A percentile compares a stretch with the other conserved stretches of the same genome.
phyloP scores from a whole-genome alignment of 2,113 vertebrate species.

The Craseonycteris thonglongyai region DNA sequence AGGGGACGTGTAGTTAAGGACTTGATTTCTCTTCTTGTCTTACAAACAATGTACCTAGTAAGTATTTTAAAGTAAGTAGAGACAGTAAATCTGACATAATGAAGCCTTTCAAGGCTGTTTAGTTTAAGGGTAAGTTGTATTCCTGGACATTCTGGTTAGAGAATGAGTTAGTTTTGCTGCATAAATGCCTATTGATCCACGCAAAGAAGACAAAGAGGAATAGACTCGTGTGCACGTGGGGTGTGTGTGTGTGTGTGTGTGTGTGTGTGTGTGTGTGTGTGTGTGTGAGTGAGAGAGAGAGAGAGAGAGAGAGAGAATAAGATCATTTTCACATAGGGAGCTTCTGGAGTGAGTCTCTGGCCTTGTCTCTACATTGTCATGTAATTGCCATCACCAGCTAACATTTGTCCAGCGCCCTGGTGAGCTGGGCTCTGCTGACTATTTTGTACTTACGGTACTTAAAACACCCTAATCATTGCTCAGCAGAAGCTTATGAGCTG shows the following conservation, averaged over 20 bases:
- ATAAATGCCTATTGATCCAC: constrained; percentile 20
- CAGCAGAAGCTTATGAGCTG: constrained; percentile 24
- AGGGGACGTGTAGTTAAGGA: neutral
- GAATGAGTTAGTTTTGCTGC: neutral
- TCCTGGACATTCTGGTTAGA: constrained; percentile 1
- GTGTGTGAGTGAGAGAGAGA: neutral
- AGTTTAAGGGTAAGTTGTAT: neutral
- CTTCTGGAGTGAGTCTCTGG: constrained; percentile 19
- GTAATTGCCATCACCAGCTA: constrained; percentile 55
- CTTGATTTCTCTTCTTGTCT: neutral
- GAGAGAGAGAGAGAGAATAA: neutral
- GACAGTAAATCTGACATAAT: neutral
- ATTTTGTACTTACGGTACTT: constrained; percentile 60
- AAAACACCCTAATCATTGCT: constrained; percentile 40
- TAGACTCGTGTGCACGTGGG: too few relatives aligned
- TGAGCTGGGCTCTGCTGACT: constrained; percentile 34
- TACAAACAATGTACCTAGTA: neutral
- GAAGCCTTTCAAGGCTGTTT: neutral
- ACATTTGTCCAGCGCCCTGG: constrained; percentile 53
- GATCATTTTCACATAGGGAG: constrained; percentile 57
- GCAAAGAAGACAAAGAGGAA: constrained; percentile 49
- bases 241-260: neutral
- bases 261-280: neutral
- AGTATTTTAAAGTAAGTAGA: neutral
- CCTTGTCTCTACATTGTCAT: neutral